Conservation (phyloP, 2,888 invertebrate species). For the Apodemia duryi region DNA sequence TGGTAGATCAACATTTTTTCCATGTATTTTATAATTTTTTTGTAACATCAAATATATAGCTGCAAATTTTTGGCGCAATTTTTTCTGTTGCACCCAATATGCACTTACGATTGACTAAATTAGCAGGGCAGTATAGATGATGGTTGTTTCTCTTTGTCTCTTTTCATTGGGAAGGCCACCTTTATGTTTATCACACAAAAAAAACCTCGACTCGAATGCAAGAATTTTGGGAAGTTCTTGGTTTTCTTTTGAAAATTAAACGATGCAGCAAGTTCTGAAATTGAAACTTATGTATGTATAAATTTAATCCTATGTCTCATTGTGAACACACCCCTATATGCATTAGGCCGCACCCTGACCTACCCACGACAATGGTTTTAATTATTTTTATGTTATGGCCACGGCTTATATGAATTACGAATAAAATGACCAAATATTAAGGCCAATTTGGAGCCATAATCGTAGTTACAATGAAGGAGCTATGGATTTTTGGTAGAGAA, state of each 20-base stretch:
- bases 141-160: too few relatives aligned
- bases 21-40: too few relatives aligned
- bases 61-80: too few relatives aligned
- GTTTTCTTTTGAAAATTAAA: too few relatives aligned
- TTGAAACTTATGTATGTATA: neutral
- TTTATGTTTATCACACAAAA: neutral
- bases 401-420: slow-evolving; percentile 5
- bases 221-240: too few relatives aligned
- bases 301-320: neutral
- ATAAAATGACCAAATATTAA: slow-evolving; percentile 25
- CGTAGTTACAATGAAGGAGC: neutral
- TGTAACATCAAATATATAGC: too few relatives aligned
- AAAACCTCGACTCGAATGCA: too few relatives aligned
- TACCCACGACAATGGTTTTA: slow-evolving; percentile 40
- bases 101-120: too few relatives aligned
- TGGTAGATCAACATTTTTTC: too few relatives aligned
- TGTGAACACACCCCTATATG: slow-evolving; percentile 43
- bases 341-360: slow-evolving; percentile 48
- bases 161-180: neutral
- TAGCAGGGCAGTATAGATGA: too few relatives aligned
- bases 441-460: slow-evolving; percentile 2
- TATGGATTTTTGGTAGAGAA: neutral
- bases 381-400: slow-evolving; percentile 42
- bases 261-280: too few relatives aligned
- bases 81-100: too few relatives aligned